Evolutionary conservation across 1,140 invertebrate species (phyloP).

Genomic region (Procambarus clarkii): DNA sequence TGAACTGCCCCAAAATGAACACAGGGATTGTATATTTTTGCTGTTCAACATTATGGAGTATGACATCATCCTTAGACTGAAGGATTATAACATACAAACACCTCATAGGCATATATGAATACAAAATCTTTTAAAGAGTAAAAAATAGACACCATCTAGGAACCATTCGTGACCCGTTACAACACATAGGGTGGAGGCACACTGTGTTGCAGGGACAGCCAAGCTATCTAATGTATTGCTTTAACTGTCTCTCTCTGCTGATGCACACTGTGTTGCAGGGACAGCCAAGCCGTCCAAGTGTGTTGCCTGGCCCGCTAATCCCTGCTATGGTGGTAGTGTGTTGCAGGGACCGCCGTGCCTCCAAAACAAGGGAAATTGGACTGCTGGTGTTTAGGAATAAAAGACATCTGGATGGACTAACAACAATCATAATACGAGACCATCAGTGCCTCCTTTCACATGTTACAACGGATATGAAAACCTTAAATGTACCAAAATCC

Average conservation of each 20-base stretch:
- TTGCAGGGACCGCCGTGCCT: background rate
- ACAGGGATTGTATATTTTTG: background rate
- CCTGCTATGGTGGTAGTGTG: background rate
- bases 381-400: too few species aligned
- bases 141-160: conserved; percentile 13
- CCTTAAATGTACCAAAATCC: conserved; percentile 1
- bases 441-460: too few species aligned
- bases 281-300: background rate
- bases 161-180: background rate
- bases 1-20: background rate
- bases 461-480: background rate
- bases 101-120: background rate
- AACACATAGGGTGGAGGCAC: background rate
- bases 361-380: background rate
- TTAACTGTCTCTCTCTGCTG: background rate
- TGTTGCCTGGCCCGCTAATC: background rate
- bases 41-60: background rate
- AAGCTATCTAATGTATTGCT: background rate
- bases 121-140: background rate
- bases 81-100: background rate
- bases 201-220: background rate
- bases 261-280: background rate
- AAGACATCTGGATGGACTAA: background rate
- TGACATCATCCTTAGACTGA: background rate
- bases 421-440: background rate